phyloP scores from a whole-genome alignment of 2,888 invertebrate genomes.

The Cephus nigrinus region DNA sequence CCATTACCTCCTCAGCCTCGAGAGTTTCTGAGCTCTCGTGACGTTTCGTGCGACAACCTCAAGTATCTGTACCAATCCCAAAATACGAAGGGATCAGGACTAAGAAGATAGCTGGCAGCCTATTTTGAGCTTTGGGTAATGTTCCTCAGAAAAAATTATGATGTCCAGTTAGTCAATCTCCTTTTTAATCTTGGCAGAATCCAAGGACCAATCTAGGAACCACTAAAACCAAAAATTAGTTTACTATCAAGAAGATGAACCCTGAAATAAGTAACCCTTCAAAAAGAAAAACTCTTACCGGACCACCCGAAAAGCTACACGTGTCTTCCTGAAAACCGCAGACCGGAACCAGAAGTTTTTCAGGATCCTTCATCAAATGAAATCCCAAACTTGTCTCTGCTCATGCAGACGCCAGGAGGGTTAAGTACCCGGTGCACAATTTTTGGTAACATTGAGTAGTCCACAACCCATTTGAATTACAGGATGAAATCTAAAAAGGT shows the following conservation, averaged over 20 bases:
- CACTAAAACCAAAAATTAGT: neutral
- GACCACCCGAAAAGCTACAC: conserved; percentile 45
- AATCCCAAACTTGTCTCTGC: neutral
- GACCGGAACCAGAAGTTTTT: conserved; percentile 41
- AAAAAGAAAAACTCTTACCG: conserved; percentile 1
- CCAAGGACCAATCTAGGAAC: neutral
- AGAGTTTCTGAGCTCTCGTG: conserved; percentile 31
- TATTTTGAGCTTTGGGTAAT: neutral
- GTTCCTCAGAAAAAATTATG: neutral
- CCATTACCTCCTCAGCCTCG: conserved; percentile 38
- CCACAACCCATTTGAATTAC: neutral
- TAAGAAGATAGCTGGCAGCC: neutral
- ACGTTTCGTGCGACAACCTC: conserved; percentile 38
- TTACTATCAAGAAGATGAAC: neutral
- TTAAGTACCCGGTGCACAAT: neutral
- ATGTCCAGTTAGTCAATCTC: neutral
- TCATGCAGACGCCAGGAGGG: neutral
- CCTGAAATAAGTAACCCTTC: neutral
- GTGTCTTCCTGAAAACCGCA: conserved; percentile 48
- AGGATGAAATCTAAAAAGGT: neutral
- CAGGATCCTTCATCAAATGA: neutral
- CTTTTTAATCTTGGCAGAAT: neutral
- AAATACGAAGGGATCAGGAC: neutral
- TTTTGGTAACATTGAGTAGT: neutral
- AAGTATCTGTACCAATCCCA: conserved; percentile 24